A percentile compares a stretch with the other conserved stretches of the same genome.
Evolutionary conservation across 2,888 invertebrate genomes (phyloP).

Genomic region (Lithophane semibrunnea): DNA sequence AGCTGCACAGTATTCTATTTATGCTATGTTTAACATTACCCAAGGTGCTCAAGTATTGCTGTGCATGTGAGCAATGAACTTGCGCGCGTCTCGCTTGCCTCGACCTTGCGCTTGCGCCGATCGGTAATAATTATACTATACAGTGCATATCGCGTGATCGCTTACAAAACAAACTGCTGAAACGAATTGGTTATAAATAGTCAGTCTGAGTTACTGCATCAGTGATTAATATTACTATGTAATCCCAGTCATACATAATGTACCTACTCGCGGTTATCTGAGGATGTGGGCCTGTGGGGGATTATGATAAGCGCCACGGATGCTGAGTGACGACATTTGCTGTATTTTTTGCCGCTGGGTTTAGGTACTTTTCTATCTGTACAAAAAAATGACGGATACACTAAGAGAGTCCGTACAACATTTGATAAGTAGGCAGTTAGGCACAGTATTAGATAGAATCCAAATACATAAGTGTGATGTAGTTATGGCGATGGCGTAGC

Average conservation of each 20-base stretch:
- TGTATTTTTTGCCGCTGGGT: conserved; percentile 13
- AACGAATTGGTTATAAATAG: conserved; percentile 59
- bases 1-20: conserved; percentile 37
- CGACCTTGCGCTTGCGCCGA: conserved; percentile 73
- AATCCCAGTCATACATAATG: conserved; percentile 5
- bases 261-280: conserved; percentile 31
- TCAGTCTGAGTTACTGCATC: conserved; percentile 49
- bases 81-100: conserved; percentile 69
- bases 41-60: conserved; percentile 61
- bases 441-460: too few species aligned
- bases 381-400: not conserved
- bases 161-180: conserved; percentile 61
- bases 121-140: conserved; percentile 45
- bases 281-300: conserved; percentile 33
- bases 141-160: conserved; percentile 65
- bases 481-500: conserved; percentile 7
- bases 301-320: conserved; percentile 40
- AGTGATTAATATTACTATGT: conserved; percentile 40
- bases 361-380: not conserved
- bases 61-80: conserved; percentile 76
- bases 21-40: conserved; percentile 44
- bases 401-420: not conserved
- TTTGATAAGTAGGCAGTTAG: too few species aligned
- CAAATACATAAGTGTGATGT: too few species aligned
- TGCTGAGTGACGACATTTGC: conserved; percentile 11